Conservation (phyloP, 2,797 vertebrate species). For the Pseudopleuronectes americanus region DNA sequence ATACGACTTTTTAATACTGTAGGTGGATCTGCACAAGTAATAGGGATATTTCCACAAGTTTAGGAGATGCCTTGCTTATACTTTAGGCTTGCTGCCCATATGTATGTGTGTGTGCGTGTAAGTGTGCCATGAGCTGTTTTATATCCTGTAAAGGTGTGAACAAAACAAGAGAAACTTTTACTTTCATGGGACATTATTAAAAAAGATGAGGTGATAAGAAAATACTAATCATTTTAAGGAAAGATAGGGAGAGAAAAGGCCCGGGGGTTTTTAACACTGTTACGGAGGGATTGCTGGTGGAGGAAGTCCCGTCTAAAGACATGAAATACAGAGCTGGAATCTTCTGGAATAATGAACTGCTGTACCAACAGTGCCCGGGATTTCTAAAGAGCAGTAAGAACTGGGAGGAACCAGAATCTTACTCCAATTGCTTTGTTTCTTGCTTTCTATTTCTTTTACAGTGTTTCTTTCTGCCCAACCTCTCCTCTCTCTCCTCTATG, state of each 20-base stretch:
- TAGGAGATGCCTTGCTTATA: conserved; percentile 11
- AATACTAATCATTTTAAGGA: not conserved
- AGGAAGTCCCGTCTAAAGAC: conserved; percentile 35
- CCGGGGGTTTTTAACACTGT: conserved; percentile 22
- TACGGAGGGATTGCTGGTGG: conserved; percentile 30
- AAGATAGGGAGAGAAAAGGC: conserved; percentile 11
- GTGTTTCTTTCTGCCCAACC: not conserved
- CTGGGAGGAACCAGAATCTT: conserved; percentile 14
- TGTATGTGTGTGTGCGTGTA: not conserved
- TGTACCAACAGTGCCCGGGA: conserved; percentile 19
- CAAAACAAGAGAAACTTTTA: too few species aligned
- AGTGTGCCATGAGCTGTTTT: too few species aligned
- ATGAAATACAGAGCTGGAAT: conserved; percentile 23
- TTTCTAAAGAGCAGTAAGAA: conserved; percentile 8
- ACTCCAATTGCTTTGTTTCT: conserved; percentile 14
- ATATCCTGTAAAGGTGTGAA: too few species aligned
- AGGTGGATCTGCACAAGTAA: conserved; percentile 24
- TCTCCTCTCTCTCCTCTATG: not conserved
- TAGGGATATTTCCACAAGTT: conserved; percentile 11
- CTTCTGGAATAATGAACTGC: conserved; percentile 49
- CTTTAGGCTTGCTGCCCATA: conserved; percentile 9
- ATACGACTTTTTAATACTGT: conserved; percentile 28
- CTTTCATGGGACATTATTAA: conserved; percentile 2
- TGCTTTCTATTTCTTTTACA: not conserved
- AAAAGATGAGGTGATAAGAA: not conserved